Conservation (phyloP, 2,888 invertebrate genomes). For the Tupiocoris notatus region DNA sequence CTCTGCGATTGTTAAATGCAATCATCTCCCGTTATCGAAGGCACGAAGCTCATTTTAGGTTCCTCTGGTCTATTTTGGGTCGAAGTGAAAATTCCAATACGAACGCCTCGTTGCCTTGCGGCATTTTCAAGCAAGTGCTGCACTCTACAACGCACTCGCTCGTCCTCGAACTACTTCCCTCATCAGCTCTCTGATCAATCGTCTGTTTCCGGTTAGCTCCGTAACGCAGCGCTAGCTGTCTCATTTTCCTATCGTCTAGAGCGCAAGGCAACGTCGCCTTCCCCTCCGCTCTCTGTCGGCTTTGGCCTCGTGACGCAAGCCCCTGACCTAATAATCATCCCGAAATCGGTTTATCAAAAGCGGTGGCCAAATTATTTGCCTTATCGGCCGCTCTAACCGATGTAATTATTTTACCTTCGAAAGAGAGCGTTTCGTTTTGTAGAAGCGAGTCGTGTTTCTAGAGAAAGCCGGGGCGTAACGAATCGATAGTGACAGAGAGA, state of each 20-base stretch:
- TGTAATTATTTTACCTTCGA: background rate
- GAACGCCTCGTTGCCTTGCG: no score
- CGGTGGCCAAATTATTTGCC: no score
- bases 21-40: no score
- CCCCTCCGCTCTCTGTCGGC: slow-evolving; percentile 9
- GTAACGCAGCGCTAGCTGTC: slow-evolving; percentile 8
- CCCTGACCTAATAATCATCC: slow-evolving; percentile 15
- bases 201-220: slow-evolving; percentile 15
- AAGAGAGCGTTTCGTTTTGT: background rate
- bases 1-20: no score
- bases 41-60: no score
- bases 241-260: slow-evolving; percentile 4
- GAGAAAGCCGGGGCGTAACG: background rate
- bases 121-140: no score
- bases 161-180: no score
- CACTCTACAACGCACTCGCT: background rate
- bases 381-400: no score
- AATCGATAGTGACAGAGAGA: slow-evolving; percentile 16
- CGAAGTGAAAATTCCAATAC: no score
- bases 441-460: background rate
- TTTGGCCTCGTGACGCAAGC: slow-evolving; percentile 21
- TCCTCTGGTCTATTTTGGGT: no score
- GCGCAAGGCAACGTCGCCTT: background rate
- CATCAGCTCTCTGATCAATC: no score
- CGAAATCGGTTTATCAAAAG: no score